These are phyloP conservation scores for Jaculus jaculus DNA, from an alignment of 2,113 vertebrate species.

Conservation along the genomic window DNA sequence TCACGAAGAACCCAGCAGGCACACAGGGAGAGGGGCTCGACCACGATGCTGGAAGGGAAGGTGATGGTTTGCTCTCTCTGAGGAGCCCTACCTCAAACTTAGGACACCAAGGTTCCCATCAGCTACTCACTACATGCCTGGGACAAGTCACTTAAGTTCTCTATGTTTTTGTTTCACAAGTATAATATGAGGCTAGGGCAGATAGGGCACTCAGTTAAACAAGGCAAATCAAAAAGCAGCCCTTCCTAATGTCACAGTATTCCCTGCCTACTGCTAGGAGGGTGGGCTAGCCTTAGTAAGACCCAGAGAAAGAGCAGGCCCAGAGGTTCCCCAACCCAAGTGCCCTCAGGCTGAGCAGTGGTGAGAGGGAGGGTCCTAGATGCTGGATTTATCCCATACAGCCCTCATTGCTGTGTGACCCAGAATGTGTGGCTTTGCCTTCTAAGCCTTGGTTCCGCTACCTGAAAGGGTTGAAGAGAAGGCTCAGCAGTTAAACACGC, in stretches of 20 bases:
- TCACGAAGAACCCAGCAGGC: not conserved
- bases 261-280: not conserved
- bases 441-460: not conserved
- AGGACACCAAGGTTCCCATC: not conserved
- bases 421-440: not conserved
- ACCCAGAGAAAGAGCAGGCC: not conserved
- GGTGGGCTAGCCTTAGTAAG: not conserved
- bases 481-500: no score
- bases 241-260: not conserved
- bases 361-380: not conserved
- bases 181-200: not conserved
- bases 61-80: not conserved
- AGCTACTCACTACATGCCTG: not conserved
- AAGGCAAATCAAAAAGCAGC: not conserved
- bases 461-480: not conserved
- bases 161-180: not conserved
- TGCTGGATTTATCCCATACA: not conserved
- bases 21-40: not conserved
- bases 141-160: not conserved
- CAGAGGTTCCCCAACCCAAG: not conserved
- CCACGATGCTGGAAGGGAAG: not conserved
- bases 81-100: not conserved
- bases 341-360: not conserved
- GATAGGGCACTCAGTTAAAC: not conserved
- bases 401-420: not conserved